Evolutionary conservation across 2,113 vertebrate genomes (phyloP).

Genomic region (Gambusia holbrooki): DNA sequence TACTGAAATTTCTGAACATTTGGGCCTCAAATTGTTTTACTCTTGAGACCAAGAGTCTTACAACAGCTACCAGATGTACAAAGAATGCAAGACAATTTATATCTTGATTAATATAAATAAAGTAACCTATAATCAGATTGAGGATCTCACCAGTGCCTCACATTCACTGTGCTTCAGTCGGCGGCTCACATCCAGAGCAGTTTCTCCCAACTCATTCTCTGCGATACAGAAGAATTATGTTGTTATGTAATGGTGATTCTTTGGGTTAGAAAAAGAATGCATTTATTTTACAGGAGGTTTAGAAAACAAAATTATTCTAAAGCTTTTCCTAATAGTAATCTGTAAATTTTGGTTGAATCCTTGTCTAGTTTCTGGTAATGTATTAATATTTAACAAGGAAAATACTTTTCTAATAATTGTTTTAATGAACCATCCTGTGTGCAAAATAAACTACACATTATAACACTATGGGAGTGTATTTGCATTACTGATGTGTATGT

Average conservation of each 20-base stretch:
- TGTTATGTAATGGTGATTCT: neutral
- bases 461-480: neutral
- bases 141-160: constrained; percentile 67
- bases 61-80: neutral
- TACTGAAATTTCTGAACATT: neutral
- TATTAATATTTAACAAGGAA: neutral
- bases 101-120: neutral
- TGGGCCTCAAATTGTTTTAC: neutral
- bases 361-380: neutral
- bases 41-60: neutral
- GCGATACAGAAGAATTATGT: constrained; percentile 3
- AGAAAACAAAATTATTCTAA: too few relatives aligned
- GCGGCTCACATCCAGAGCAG: constrained; percentile 60
- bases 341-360: neutral
- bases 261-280: neutral
- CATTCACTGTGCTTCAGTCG: constrained; percentile 65
- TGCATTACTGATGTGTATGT: constrained; percentile 59
- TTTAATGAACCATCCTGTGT: too few relatives aligned
- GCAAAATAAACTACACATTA: neutral
- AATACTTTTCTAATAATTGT: too few relatives aligned
- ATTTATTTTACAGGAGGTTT: neutral
- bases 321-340: neutral
- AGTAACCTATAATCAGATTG: neutral
- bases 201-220: constrained; percentile 73
- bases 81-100: neutral